Evolutionary conservation across 1,140 invertebrate species (phyloP), one percentile per base, ranked within the genome.

Genomic region (Chrysoperla carnea): DNA sequence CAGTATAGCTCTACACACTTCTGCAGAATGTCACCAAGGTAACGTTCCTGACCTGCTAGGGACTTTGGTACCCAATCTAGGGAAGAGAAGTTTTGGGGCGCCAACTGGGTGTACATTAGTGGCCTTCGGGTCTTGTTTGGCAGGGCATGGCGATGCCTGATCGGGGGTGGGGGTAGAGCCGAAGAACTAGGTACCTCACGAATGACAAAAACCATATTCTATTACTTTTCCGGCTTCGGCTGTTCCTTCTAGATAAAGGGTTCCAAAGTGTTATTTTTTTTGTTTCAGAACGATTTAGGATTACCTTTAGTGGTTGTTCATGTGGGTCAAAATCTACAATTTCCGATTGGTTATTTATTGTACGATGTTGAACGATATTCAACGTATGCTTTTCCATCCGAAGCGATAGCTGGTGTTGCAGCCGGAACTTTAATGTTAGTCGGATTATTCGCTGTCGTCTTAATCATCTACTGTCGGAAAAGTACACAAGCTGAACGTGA

Each of bases 401-500:
- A 91, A 64, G 85, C 84, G 0, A 81, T 92, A 42, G 78, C 81
- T 17, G 82, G 84, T 27, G 84, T 90, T 50, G 79, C 85, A 8
- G 76, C 81, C 12, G 84, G 83, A 1, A 84, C 86, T 3, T 72
- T 85, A 37, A 69, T 88, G 46, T 72, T 96, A 17, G 72, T 93
- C 17, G 68, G 92, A 23, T 70, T 94, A 29, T 82, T 91, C 52
- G 73, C 89, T 46, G 70, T 91, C 37, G 81, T 93, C 14, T 67
- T 95, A 33, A 74, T 92, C 28, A 77, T 92, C 49, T 93, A 92
- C 56, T 67, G 90, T 47, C 69, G 91, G 38, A 89, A 93, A 63
- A 92, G 85, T 38, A 94, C 89, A 3, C 87, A 94, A 63, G 90
- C 91, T 1, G 90, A 96, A 61, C 65, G 91, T 35, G 91, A 95